Base-by-base conservation (phyloP, 1,140 invertebrate genomes). In the Epicauta chinensis region DNA sequence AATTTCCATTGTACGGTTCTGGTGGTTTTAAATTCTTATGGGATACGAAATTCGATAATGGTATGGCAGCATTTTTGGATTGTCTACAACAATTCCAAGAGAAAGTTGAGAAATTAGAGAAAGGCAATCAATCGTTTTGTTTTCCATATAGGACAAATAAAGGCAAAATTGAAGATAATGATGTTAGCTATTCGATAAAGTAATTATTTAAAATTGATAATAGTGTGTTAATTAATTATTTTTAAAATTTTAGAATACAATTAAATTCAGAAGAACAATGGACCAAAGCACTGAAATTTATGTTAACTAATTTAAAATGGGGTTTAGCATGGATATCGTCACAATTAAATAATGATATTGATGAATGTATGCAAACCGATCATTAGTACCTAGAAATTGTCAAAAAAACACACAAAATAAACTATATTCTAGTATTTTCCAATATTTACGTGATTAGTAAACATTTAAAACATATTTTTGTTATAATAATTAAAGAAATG, bases 181-280 rank as follows among this genome's bases (percentile, higher is more conserved):
- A 62, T 46, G 53, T 57, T 11, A 56, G 53, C 6, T 96, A 92
- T 71, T 94, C 92, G 0, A 87, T 97, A 5, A 95, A 93, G 87
- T 90, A 77, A 74, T 73, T n/a, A n/a, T n/a, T n/a, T 76, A n/a
- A n/a, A n/a, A 70, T 45, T 2, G 12, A 14, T 34, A 6, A 23
- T 13, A 38, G n/a, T 45, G 3, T 29, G 10, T 31, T 36, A 44
- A 10, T 29, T 7, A n/a, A 42, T 39, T 13, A 17, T 30, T 31
- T n/a, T n/a, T 51, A 55, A 47, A 47, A 47, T 81, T 79, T 16
- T 64, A 93, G 90, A 76, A 96, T 96, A 59, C 93, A 97, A 73
- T 93, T 98, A 64, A 98, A 98, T 75, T 97, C 93, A 0, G 94
- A 98, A 74, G 97, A 99, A 66, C 92, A 98, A 65, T 99, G 97